Base-by-base conservation (phyloP, 2,797 vertebrate genomes). In the Aselliscus stoliczkanus region DNA sequence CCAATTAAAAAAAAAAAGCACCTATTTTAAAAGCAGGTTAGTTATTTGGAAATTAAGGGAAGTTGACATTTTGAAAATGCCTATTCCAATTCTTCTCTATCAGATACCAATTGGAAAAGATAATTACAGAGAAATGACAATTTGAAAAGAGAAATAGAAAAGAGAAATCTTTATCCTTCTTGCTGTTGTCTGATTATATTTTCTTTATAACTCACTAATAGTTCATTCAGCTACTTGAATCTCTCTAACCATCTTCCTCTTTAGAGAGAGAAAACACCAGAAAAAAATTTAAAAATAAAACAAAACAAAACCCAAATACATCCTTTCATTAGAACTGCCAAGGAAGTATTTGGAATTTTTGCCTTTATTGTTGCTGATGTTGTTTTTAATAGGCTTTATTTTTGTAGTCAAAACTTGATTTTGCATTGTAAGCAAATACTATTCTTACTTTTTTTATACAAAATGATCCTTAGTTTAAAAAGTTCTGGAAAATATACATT, bases 361-460 rank as follows among this genome's bases (percentile, higher is more conserved):
- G 34, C 67, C 60, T 44, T 87, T 83, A 54, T 80, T 69, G 14
- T 92, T 73, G 34, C 23, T 73, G 64, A 37, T 56, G 5, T 56
- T 83, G 12, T 70, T 93, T 84, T 95, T 69, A 88, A 81, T 58
- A 83, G 54, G 34, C 2, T 70, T 90, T 73, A 29, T 86, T 87
- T 93, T 94, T 94, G 64, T 27, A 84, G 44, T 23, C 37, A 23
- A 80, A 91, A 70, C 7, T 50, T 65, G 82, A 75, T 88, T 96
- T 90, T 96, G 44, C 50, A 37, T 29, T 65, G 4, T 85, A 65
- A 94, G 65, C 75, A 94, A 91, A 60, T 90, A 20, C 69, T 90
- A 39, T 88, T 37, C n/a, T 93, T 79, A 27, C 15, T 85, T 77
- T 84, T 47, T 79, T 39, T 82, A 72, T 62, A 70, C 4, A 50